Percentiles rank a stretch among this genome's conserved stretches.
phyloP scores from a whole-genome alignment of 2,797 vertebrate species.

The Chiloscyllium punctatum region DNA sequence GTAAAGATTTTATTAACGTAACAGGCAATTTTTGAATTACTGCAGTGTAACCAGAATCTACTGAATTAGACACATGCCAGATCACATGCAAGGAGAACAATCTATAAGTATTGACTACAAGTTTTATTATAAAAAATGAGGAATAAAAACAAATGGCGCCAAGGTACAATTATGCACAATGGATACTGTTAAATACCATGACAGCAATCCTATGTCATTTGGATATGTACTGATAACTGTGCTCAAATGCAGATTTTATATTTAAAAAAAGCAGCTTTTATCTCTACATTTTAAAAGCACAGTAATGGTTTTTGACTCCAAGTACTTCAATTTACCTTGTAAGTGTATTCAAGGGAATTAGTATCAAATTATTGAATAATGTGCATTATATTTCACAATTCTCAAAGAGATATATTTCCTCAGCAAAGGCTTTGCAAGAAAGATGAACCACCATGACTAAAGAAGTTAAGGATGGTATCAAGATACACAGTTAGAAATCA shows the following conservation, averaged over 20 bases:
- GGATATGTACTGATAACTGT: neutral
- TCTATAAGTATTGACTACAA: neutral
- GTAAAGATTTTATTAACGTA: conserved; percentile 57
- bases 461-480: neutral
- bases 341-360: neutral
- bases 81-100: conserved; percentile 15
- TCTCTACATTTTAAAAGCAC: neutral
- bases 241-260: neutral
- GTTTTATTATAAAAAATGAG: neutral
- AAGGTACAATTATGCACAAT: conserved; percentile 25
- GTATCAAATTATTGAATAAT: neutral
- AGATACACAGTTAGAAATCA: neutral
- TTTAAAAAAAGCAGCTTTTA: neutral
- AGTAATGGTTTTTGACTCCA: neutral
- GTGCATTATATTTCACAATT: neutral
- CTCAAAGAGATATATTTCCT: neutral
- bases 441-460: neutral
- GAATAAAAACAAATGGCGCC: neutral
- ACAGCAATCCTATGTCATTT: neutral
- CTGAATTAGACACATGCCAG: conserved; percentile 41
- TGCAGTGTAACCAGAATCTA: conserved; percentile 59
- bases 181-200: neutral
- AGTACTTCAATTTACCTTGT: neutral
- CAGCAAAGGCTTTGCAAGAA: neutral
- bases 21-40: conserved; percentile 58